A percentile compares a stretch with the other conserved stretches of the same genome.
These are phyloP conservation scores for Sciurus vulgaris DNA, from an alignment of 2,797 vertebrate species.

Conservation along the genomic window DNA sequence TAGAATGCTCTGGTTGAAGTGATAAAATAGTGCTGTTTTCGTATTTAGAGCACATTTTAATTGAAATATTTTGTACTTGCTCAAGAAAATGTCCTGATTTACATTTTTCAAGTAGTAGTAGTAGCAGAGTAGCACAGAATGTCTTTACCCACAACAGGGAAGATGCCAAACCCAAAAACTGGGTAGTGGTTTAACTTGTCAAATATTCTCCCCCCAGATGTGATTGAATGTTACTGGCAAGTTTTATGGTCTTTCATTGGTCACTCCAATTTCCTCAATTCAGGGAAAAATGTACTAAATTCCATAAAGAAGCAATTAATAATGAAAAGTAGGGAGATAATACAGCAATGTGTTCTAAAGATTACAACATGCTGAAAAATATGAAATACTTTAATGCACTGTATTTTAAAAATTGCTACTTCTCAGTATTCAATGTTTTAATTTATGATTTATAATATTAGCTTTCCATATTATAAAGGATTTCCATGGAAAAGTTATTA, in stretches of 20 bases:
- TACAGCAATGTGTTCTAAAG: neutral
- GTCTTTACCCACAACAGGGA: neutral
- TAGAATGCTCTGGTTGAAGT: neutral
- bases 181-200: neutral
- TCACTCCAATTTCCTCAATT: neutral
- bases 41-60: neutral
- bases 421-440: neutral
- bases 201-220: neutral
- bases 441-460: constrained; percentile 22
- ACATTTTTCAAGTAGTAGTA: neutral
- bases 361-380: neutral
- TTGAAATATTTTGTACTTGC: neutral
- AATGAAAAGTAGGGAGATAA: constrained; percentile 23
- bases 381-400: neutral
- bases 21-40: neutral
- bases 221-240: neutral
- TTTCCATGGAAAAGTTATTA: constrained; percentile 14
- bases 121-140: neutral
- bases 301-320: neutral
- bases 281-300: neutral
- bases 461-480: neutral
- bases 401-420: neutral
- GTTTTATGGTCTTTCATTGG: neutral
- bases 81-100: neutral
- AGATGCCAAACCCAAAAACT: constrained; percentile 5